A percentile compares a stretch with the other conserved stretches of the same genome.
phyloP scores from a whole-genome alignment of 2,797 vertebrate species.

The Carapus acus region DNA sequence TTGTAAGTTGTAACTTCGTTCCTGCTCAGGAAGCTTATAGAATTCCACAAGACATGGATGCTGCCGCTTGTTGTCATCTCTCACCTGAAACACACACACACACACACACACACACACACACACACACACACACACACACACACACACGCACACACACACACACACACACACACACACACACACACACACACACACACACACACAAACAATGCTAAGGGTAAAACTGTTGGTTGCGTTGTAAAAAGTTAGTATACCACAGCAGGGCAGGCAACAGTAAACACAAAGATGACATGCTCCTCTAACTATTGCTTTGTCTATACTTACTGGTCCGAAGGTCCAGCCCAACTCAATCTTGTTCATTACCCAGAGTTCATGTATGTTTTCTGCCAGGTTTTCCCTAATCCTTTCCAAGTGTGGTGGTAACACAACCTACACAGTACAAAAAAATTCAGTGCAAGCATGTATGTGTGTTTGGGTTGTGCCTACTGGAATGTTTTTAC shows the following conservation, averaged over 20 bases:
- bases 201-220: no score
- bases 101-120: neutral
- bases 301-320: conserved; percentile 26
- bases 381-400: conserved; percentile 91
- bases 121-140: conserved; percentile 2
- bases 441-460: neutral
- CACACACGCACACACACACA: neutral
- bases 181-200: no score
- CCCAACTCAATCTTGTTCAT: conserved; percentile 98
- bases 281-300: no score
- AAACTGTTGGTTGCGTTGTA: no score
- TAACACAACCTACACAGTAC: conserved; percentile 79
- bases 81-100: conserved; percentile 71
- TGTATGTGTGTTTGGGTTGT: no score
- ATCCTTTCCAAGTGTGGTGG: conserved; percentile 90
- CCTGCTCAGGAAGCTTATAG: conserved; percentile 88
- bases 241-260: no score
- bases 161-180: no score
- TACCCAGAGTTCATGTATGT: conserved; percentile 97
- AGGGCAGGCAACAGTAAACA: no score
- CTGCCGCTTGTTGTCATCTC: conserved; percentile 93
- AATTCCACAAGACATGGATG: conserved; percentile 95
- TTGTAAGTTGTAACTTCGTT: conserved; percentile 93
- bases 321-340: conserved; percentile 89
- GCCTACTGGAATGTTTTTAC: no score